Evolutionary conservation across 2,888 invertebrate genomes (phyloP).

Genomic region (Synanthedon myopaeformis): DNA sequence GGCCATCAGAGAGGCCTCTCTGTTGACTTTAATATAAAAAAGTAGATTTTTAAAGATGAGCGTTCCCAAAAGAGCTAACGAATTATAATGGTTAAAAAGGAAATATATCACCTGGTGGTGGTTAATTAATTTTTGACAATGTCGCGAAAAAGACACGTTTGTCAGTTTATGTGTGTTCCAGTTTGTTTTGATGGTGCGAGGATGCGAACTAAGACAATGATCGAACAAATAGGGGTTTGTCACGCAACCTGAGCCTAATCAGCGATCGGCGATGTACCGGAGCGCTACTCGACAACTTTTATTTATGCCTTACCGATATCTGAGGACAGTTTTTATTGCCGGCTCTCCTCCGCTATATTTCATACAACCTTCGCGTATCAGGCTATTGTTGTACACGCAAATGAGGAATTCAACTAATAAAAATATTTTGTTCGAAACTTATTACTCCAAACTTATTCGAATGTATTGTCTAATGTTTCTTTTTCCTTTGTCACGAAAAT

Average conservation of each 20-base stretch:
- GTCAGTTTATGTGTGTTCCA: constrained; percentile 42
- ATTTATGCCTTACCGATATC: constrained; percentile 60
- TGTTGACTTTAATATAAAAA: too few relatives aligned
- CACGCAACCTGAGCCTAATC: constrained; percentile 60
- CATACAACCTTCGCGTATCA: constrained; percentile 17
- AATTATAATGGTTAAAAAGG: too few relatives aligned
- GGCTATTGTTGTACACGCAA: neutral
- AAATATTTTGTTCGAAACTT: too few relatives aligned
- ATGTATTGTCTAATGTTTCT: too few relatives aligned
- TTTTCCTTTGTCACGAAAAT: too few relatives aligned
- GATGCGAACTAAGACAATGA: constrained; percentile 60
- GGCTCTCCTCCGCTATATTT: constrained; percentile 32
- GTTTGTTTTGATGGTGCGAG: constrained; percentile 47
- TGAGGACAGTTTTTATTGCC: constrained; percentile 48
- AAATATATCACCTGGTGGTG: too few relatives aligned
- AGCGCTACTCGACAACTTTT: constrained; percentile 51
- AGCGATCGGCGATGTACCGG: constrained; percentile 49
- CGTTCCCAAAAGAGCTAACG: too few relatives aligned
- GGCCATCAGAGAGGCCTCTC: too few relatives aligned
- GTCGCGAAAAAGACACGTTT: constrained; percentile 1
- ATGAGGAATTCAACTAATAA: neutral
- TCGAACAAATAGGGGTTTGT: constrained; percentile 65
- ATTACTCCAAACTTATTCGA: too few relatives aligned
- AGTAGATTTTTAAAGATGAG: too few relatives aligned
- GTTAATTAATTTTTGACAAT: neutral